A percentile compares a stretch with the other conserved stretches of the same genome.
phyloP scores from a whole-genome alignment of 2,113 vertebrate species.

The Chloropsis hardwickii region DNA sequence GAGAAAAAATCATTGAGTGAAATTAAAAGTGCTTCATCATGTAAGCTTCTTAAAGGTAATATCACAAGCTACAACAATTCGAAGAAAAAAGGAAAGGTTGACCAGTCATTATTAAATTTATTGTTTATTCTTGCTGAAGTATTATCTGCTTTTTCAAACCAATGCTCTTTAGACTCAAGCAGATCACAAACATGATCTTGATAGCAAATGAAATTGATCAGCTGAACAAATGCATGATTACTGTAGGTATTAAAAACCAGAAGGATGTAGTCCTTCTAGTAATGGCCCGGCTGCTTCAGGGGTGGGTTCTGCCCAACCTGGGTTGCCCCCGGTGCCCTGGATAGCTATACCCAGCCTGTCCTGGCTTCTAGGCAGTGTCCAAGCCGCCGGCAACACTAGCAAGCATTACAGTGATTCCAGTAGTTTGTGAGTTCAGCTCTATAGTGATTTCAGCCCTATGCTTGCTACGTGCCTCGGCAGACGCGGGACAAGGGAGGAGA shows the following conservation, averaged over 20 bases:
- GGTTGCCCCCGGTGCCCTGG: too few species aligned
- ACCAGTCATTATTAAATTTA: neutral
- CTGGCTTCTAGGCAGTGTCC: too few species aligned
- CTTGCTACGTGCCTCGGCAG: too few species aligned
- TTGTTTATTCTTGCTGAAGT: neutral
- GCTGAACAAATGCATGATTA: neutral
- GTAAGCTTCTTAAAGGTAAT: neutral
- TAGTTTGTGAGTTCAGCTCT: too few species aligned
- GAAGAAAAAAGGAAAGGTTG: neutral
- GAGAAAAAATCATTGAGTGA: neutral
- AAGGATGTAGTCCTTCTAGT: neutral
- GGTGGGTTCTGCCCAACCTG: too few species aligned
- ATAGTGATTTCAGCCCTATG: too few species aligned
- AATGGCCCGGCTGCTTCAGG: too few species aligned
- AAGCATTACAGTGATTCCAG: too few species aligned
- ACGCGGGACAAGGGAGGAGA: too few species aligned
- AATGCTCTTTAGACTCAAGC: neutral
- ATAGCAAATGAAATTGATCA: neutral
- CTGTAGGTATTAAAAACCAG: neutral
- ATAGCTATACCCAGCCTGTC: too few species aligned
- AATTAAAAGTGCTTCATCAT: neutral
- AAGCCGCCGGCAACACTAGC: too few species aligned
- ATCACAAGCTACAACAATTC: neutral
- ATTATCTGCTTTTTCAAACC: neutral
- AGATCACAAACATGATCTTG: neutral